phyloP scores from a whole-genome alignment of 2,888 invertebrate species.

The Pollenia amentaria region DNA sequence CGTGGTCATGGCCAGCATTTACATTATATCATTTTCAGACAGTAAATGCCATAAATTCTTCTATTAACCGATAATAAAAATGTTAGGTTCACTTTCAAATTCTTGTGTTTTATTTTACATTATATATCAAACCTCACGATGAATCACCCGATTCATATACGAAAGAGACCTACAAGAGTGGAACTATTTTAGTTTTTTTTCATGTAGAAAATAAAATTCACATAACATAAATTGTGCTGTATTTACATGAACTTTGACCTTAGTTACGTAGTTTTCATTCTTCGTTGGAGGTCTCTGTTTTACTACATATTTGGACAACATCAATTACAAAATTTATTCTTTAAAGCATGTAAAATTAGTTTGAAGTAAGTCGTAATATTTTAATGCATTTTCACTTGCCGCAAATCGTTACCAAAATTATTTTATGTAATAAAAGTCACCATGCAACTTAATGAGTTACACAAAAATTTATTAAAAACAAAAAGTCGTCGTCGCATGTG shows the following conservation, averaged over 20 bases:
- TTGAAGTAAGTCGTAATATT: not conserved
- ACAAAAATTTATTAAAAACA: not conserved
- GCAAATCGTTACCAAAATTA: not conserved
- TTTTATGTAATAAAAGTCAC: not conserved
- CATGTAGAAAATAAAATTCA: not conserved
- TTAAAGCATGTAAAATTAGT: not conserved
- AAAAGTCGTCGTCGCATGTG: not conserved
- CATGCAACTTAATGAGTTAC: not conserved
- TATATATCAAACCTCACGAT: no score
- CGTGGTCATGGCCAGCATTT: no score
- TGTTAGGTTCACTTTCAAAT: no score
- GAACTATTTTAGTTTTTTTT: not conserved
- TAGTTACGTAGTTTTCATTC: not conserved
- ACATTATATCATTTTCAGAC: no score
- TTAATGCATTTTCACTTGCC: conserved; percentile 16
- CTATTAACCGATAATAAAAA: no score
- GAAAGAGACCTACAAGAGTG: not conserved
- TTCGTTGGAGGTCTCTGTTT: conserved; percentile 28
- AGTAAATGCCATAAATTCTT: no score
- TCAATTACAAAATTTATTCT: conserved; percentile 29
- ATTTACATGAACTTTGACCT: not conserved
- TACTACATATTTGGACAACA: not conserved
- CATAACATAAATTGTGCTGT: not conserved
- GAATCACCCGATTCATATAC: no score
- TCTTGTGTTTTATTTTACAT: no score